A percentile compares a stretch with the other conserved stretches of the same genome.
Evolutionary conservation across 2,888 invertebrate genomes (phyloP).

Genomic region (Disparrhopalites patrizii): DNA sequence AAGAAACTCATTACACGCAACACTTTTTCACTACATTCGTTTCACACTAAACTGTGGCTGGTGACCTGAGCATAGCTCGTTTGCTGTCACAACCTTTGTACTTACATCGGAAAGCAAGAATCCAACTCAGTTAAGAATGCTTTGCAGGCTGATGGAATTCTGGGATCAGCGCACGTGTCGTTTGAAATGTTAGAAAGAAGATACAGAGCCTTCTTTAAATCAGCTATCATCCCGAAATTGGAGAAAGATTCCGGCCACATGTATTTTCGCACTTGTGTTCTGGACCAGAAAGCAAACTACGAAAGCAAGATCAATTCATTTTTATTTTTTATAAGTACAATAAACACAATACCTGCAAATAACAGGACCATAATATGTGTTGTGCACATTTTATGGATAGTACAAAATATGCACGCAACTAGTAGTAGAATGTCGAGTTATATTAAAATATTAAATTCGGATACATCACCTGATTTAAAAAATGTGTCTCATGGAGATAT

Average conservation of each 20-base stretch:
- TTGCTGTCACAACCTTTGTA: no score
- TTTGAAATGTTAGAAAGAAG: background rate
- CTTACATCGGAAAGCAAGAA: constrained; percentile 17
- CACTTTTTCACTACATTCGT: no score
- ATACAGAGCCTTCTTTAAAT: background rate
- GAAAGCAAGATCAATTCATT: background rate
- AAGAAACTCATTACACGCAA: background rate
- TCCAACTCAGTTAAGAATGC: constrained; percentile 13
- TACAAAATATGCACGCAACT: no score
- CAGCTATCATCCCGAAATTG: background rate
- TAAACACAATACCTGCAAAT: no score
- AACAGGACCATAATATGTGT: no score
- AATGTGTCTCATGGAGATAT: background rate
- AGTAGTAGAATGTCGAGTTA: background rate
- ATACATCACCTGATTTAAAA: constrained; percentile 11
- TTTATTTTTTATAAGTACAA: no score
- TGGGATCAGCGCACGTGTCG: background rate
- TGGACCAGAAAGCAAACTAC: constrained; percentile 19
- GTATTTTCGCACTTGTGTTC: constrained; percentile 18
- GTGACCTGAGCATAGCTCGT: no score
- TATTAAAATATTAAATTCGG: background rate
- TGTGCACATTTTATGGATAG: no score
- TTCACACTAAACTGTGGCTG: no score
- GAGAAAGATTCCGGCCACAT: constrained; percentile 15
- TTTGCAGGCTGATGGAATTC: background rate